A percentile compares a stretch with the other conserved stretches of the same genome.
These are phyloP conservation scores for Nibea albiflora DNA, from an alignment of 2,113 vertebrate genomes.

Conservation along the genomic window DNA sequence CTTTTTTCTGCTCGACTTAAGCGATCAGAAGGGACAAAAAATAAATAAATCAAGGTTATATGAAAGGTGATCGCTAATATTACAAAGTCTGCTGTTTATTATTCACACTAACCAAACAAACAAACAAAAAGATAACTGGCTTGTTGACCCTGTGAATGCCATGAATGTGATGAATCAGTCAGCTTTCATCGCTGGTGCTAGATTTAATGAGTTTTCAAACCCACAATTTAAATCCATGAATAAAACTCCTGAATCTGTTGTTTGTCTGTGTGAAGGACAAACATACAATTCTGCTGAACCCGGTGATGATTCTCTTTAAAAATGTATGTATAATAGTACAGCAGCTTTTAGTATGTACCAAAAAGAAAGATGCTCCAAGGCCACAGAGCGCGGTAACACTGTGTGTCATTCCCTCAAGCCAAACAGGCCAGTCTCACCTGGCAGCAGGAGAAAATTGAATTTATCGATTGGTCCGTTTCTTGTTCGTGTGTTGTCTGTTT, in stretches of 20 bases:
- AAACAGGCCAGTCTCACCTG: slow-evolving; percentile 40
- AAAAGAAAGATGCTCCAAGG: slow-evolving; percentile 27
- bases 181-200: background rate
- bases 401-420: slow-evolving; percentile 43
- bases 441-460: slow-evolving; percentile 67
- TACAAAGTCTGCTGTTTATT: background rate
- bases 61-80: background rate
- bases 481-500: slow-evolving; percentile 43
- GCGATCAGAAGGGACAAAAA: background rate
- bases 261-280: background rate
- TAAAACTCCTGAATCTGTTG: background rate
- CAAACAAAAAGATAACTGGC: background rate
- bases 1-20: background rate
- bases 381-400: background rate
- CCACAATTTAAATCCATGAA: background rate
- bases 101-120: background rate
- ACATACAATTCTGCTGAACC: no score
- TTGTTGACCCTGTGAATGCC: background rate
- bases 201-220: background rate
- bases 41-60: background rate
- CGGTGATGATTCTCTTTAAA: background rate
- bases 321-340: no score
- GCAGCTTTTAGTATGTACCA: slow-evolving; percentile 23
- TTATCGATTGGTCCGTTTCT: slow-evolving; percentile 71
- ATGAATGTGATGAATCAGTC: background rate